Percentiles rank a stretch among this genome's conserved stretches.
Evolutionary conservation across 2,888 invertebrate genomes (phyloP).

Genomic region (Ditula angustiorana): DNA sequence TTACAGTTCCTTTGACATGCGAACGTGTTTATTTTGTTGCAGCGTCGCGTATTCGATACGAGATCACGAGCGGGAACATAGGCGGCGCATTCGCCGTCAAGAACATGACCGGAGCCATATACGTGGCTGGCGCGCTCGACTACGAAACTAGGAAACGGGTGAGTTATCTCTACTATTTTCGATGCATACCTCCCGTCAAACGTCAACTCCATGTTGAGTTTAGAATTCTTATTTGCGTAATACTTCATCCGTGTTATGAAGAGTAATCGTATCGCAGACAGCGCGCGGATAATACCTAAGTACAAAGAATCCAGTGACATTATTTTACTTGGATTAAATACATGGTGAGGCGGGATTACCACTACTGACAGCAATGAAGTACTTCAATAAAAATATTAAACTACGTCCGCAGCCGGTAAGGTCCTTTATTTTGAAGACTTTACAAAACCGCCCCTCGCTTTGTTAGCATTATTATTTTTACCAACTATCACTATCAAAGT

Average conservation of each 20-base stretch:
- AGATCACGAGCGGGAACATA: slow-evolving; percentile 99
- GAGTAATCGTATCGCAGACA: background rate
- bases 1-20: slow-evolving; percentile 54
- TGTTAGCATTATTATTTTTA: background rate
- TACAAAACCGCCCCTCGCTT: background rate
- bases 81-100: slow-evolving; percentile 99
- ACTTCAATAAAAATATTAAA: background rate
- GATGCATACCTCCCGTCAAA: slow-evolving; percentile 41
- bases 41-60: slow-evolving; percentile 99
- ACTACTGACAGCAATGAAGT: background rate
- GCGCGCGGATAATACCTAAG: background rate
- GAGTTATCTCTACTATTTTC: slow-evolving; percentile 72
- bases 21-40: slow-evolving; percentile 69
- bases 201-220: slow-evolving; percentile 6
- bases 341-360: background rate
- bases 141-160: slow-evolving; percentile 98
- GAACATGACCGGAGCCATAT: slow-evolving; percentile 99
- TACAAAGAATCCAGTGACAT: background rate
- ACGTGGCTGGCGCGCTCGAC: slow-evolving; percentile 98
- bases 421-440: background rate
- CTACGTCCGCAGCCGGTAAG: background rate
- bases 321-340: background rate
- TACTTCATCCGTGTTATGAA: background rate
- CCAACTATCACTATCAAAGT: too few species aligned
- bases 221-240: slow-evolving; percentile 6